These are phyloP conservation scores for Grantiella picta DNA, from an alignment of 2,113 vertebrate species.

Conservation along the genomic window DNA sequence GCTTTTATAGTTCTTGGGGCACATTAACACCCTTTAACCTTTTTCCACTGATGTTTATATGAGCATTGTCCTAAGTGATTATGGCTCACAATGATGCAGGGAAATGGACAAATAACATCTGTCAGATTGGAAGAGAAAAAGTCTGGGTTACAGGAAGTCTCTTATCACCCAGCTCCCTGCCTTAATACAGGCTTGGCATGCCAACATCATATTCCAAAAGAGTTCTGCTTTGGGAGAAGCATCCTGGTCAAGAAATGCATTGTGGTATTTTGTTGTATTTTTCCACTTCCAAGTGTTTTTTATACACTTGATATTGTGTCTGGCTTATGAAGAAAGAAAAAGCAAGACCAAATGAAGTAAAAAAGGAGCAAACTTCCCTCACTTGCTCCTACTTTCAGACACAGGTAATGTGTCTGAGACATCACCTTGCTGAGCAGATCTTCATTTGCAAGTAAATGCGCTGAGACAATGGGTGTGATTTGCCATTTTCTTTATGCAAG, in stretches of 20 bases:
- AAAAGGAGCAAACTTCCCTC: background rate
- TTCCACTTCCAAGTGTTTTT: background rate
- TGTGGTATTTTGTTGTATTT: background rate
- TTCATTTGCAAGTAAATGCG: background rate
- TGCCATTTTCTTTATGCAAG: background rate
- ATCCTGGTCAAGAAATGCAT: background rate
- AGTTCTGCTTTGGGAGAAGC: background rate
- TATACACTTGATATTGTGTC: background rate
- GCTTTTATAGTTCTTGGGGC: background rate
- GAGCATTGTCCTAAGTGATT: slow-evolving; percentile 19
- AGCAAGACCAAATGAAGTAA: background rate
- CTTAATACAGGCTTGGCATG: background rate
- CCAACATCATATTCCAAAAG: background rate
- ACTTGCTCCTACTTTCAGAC: background rate
- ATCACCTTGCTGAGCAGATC: background rate
- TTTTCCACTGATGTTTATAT: background rate
- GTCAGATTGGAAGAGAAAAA: background rate
- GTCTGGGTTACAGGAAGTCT: background rate
- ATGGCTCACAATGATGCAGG: background rate
- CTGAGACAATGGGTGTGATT: background rate
- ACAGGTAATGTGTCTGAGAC: background rate
- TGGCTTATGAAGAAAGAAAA: background rate
- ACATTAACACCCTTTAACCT: background rate
- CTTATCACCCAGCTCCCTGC: background rate
- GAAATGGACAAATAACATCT: slow-evolving; percentile 1